Evolutionary conservation across 2,888 invertebrate genomes (phyloP).

Genomic region (Hyalella azteca): DNA sequence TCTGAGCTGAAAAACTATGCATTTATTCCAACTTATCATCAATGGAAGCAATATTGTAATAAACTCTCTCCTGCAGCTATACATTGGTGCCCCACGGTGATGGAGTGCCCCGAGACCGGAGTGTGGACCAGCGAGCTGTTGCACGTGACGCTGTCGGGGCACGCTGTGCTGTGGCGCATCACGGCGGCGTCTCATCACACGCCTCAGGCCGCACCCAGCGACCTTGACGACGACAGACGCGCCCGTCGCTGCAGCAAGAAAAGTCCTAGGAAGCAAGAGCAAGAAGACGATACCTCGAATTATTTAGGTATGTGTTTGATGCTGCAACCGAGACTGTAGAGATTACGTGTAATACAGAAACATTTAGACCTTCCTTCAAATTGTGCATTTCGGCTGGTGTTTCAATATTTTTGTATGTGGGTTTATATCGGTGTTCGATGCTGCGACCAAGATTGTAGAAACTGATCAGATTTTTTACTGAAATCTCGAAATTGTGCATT

Average conservation of each 20-base stretch:
- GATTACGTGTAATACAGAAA: too few species aligned
- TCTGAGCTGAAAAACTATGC: too few species aligned
- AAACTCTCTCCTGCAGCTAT: neutral
- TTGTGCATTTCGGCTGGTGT: too few species aligned
- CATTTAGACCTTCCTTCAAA: too few species aligned
- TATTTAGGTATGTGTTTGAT: neutral
- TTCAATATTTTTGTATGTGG: too few species aligned
- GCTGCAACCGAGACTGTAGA: too few species aligned
- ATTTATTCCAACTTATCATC: neutral
- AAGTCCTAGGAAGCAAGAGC: neutral
- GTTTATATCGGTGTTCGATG: too few species aligned
- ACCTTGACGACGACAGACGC: neutral
- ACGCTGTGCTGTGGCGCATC: conserved; percentile 46
- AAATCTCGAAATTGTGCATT: too few species aligned
- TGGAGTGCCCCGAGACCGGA: conserved; percentile 29
- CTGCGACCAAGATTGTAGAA: too few species aligned
- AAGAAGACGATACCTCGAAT: neutral
- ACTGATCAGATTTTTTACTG: too few species aligned
- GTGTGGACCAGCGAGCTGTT: conserved; percentile 40
- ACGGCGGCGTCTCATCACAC: neutral
- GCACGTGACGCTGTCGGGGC: conserved; percentile 38
- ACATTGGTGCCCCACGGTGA: conserved; percentile 20
- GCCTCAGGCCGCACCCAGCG: neutral
- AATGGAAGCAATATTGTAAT: too few species aligned
- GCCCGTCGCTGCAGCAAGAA: neutral